These are phyloP conservation scores for Crypturellus tataupa DNA, from an alignment of 2,797 vertebrate species.

Conservation along the genomic window DNA sequence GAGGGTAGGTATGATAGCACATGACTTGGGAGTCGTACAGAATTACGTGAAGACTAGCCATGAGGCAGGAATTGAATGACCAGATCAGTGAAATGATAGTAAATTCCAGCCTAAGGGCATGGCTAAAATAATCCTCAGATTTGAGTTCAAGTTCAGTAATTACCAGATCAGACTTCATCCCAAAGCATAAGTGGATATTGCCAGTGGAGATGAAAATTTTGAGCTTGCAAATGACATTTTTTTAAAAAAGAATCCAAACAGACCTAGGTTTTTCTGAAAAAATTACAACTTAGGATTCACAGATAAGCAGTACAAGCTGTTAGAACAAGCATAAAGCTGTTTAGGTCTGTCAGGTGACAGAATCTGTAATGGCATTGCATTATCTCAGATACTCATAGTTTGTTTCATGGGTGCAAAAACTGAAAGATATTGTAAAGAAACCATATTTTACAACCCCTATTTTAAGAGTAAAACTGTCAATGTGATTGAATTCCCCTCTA, in stretches of 20 bases:
- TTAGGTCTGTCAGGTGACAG: neutral
- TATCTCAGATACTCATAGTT: neutral
- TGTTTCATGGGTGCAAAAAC: neutral
- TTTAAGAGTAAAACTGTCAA: neutral
- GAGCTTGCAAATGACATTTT: neutral
- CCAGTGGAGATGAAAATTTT: neutral
- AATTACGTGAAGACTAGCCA: neutral
- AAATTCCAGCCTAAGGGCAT: neutral
- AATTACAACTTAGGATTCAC: neutral
- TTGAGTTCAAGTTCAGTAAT: neutral
- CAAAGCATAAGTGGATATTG: neutral
- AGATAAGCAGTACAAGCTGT: neutral
- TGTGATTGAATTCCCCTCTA: constrained; percentile 29
- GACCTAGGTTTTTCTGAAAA: neutral
- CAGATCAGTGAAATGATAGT: neutral
- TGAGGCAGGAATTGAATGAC: neutral
- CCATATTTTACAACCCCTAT: neutral
- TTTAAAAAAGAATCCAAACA: neutral
- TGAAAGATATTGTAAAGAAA: neutral
- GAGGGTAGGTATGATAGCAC: neutral
- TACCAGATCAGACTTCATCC: neutral
- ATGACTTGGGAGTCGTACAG: neutral
- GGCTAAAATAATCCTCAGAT: neutral
- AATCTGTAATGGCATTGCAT: neutral
- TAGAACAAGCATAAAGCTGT: neutral